These are phyloP conservation scores for Caracal caracal DNA, from an alignment of 2,113 vertebrate genomes.

Conservation along the genomic window DNA sequence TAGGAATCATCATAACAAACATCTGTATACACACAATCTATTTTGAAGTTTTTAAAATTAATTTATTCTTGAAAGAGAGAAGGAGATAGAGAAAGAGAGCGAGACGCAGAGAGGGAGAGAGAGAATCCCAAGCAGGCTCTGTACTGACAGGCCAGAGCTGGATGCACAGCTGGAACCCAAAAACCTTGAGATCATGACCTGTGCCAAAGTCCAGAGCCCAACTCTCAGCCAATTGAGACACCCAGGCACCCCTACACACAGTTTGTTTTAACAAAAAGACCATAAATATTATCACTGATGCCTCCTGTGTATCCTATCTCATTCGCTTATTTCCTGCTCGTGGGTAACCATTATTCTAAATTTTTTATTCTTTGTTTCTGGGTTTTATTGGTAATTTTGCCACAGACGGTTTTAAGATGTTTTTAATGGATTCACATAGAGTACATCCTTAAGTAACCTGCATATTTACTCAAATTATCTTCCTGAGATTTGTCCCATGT, in stretches of 20 bases:
- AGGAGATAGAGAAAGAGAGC: no score
- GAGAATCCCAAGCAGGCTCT: no score
- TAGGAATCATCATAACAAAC: background rate
- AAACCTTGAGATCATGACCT: no score
- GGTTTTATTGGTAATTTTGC: background rate
- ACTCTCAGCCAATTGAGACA: no score
- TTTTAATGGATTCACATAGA: background rate
- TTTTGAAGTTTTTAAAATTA: background rate
- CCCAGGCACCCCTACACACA: background rate
- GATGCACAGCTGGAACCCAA: no score
- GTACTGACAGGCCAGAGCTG: no score
- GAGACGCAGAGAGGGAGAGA: no score
- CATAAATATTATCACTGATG: background rate
- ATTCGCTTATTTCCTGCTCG: background rate
- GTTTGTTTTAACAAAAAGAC: background rate
- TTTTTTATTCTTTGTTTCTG: background rate
- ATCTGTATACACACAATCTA: background rate
- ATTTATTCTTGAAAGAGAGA: no score
- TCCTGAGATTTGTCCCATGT: background rate
- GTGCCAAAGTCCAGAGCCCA: no score
- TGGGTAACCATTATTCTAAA: background rate
- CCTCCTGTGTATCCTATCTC: background rate
- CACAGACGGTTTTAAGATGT: background rate
- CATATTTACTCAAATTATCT: background rate
- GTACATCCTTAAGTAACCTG: background rate